phyloP scores from a whole-genome alignment of 2,888 invertebrate genomes.

The Lasiommata megera region DNA sequence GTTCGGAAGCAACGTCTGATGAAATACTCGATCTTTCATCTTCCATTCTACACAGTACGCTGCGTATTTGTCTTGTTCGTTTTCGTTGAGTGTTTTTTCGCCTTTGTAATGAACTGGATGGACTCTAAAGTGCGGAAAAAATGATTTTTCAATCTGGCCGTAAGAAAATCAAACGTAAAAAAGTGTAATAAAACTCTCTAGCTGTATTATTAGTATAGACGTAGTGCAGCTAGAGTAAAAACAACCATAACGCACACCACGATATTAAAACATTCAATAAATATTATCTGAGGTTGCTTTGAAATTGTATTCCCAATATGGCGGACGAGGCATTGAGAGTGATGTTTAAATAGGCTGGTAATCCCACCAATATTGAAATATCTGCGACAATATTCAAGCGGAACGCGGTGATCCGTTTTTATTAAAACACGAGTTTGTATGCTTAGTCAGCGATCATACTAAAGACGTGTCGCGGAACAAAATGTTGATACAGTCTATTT shows the following conservation, averaged over 20 bases:
- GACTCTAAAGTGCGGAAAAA: too few species aligned
- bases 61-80: too few species aligned
- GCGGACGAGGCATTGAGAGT: constrained; percentile 65
- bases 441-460: constrained; percentile 39
- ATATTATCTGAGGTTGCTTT: constrained; percentile 58
- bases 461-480: not conserved
- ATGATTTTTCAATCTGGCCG: too few species aligned
- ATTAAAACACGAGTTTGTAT: constrained; percentile 71
- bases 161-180: too few species aligned
- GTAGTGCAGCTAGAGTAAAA: too few species aligned
- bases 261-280: constrained; percentile 71
- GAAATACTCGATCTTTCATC: too few species aligned
- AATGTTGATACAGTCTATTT: not conserved
- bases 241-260: constrained; percentile 32
- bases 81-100: too few species aligned
- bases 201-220: too few species aligned
- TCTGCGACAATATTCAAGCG: constrained; percentile 76
- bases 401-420: constrained; percentile 73
- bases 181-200: too few species aligned
- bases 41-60: too few species aligned
- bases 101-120: too few species aligned
- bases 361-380: constrained; percentile 80
- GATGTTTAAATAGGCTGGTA: constrained; percentile 79
- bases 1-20: too few species aligned
- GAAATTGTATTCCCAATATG: constrained; percentile 74